Percentiles rank a stretch among this genome's conserved stretches.
phyloP scores from a whole-genome alignment of 2,113 vertebrate genomes.

The Steatornis caripensis region DNA sequence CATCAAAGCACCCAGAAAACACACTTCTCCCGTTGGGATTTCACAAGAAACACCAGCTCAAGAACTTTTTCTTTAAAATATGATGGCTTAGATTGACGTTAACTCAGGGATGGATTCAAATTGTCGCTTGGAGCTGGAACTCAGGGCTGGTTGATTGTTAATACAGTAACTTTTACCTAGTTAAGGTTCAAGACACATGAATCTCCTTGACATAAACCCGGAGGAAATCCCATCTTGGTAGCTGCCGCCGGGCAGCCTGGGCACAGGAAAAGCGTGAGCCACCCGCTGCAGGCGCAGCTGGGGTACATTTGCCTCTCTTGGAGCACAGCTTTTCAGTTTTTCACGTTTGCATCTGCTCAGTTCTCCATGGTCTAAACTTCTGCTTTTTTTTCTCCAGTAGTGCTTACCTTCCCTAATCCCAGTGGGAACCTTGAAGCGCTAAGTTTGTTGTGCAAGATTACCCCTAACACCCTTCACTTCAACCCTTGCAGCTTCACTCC shows the following conservation, averaged over 20 bases:
- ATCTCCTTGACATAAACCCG: neutral
- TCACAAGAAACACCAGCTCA: neutral
- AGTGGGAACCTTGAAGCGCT: neutral
- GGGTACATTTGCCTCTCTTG: neutral
- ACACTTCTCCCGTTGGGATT: neutral
- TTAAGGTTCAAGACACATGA: neutral
- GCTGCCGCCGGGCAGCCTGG: neutral
- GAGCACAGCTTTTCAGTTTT: neutral
- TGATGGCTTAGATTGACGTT: neutral
- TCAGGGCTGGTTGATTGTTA: neutral
- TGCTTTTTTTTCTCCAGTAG: neutral
- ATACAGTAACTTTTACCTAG: neutral
- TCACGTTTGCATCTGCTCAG: neutral
- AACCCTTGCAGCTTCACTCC: neutral
- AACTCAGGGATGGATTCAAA: neutral
- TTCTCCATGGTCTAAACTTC: neutral
- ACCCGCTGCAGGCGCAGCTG: neutral
- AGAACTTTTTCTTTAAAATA: neutral
- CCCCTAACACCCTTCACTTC: neutral
- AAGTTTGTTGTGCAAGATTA: neutral
- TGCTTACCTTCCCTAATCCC: neutral
- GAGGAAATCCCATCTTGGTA: neutral
- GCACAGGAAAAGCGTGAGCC: neutral
- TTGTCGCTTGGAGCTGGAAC: neutral
- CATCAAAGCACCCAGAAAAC: neutral